Conservation (phyloP, 2,797 vertebrate genomes). For the Sebastes kiyomatsui region DNA sequence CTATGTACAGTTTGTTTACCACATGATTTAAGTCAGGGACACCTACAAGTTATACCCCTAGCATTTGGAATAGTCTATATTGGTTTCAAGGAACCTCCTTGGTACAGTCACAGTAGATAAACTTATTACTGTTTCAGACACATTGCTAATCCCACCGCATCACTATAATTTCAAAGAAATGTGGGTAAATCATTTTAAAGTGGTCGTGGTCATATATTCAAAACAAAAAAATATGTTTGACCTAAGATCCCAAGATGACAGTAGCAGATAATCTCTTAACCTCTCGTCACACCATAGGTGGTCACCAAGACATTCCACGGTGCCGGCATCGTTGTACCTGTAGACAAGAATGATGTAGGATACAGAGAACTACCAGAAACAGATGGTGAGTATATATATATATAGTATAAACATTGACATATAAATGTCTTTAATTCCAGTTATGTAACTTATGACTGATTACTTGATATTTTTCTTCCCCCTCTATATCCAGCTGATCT, state of each 20-base stretch:
- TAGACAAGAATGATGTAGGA: slow-evolving; percentile 95
- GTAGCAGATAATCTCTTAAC: background rate
- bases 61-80: background rate
- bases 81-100: background rate
- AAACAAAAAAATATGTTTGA: background rate
- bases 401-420: background rate
- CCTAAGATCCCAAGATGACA: background rate
- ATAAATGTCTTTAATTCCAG: background rate
- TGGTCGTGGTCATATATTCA: background rate
- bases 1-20: background rate
- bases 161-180: background rate
- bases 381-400: slow-evolving; percentile 81
- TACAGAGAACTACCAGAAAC: slow-evolving; percentile 97
- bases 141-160: background rate
- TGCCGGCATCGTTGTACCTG: slow-evolving; percentile 93
- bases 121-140: background rate
- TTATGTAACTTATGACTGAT: background rate
- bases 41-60: background rate
- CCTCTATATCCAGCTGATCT: slow-evolving; percentile 83
- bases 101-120: background rate
- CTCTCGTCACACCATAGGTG: slow-evolving; percentile 79
- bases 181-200: background rate
- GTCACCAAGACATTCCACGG: slow-evolving; percentile 95
- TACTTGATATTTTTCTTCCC: background rate
- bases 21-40: background rate